Evolutionary conservation across 2,113 vertebrate genomes (phyloP).

Genomic region (Sylvia atricapilla): DNA sequence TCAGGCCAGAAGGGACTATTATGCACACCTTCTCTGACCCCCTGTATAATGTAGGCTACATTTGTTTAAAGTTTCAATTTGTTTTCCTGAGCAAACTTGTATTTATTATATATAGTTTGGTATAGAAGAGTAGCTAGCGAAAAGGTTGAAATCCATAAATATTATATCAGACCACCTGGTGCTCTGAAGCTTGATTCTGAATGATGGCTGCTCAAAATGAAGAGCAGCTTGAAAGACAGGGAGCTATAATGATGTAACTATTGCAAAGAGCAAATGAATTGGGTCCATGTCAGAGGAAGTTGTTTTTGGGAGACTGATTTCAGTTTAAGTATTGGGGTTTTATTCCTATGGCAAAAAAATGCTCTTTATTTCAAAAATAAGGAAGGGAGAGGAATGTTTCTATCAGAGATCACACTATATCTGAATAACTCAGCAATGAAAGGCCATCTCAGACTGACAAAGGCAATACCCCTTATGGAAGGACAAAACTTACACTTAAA

Average conservation of each 20-base stretch:
- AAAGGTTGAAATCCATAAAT: constrained; percentile 49
- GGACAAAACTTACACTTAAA: not conserved
- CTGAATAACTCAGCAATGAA: not conserved
- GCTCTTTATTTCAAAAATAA: not conserved
- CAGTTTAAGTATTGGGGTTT: not conserved
- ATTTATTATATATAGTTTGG: constrained; percentile 4
- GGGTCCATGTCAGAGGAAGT: not conserved
- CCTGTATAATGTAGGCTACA: not conserved
- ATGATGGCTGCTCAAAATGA: not conserved
- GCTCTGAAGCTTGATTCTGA: not conserved
- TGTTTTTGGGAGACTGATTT: not conserved
- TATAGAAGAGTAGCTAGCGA: not conserved
- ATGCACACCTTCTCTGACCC: constrained; percentile 6
- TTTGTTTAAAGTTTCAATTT: constrained; percentile 63
- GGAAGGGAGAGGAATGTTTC: not conserved
- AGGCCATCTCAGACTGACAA: not conserved
- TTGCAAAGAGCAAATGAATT: not conserved
- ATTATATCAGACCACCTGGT: constrained; percentile 57
- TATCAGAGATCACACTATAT: not conserved
- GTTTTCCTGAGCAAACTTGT: constrained; percentile 45
- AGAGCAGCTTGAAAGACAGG: not conserved
- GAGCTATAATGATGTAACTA: not conserved
- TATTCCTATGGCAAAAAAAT: not conserved
- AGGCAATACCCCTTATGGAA: not conserved
- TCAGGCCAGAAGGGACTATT: constrained; percentile 11